Conservation (phyloP, 2,113 vertebrate species). For the Chaenogobius annularis region DNA sequence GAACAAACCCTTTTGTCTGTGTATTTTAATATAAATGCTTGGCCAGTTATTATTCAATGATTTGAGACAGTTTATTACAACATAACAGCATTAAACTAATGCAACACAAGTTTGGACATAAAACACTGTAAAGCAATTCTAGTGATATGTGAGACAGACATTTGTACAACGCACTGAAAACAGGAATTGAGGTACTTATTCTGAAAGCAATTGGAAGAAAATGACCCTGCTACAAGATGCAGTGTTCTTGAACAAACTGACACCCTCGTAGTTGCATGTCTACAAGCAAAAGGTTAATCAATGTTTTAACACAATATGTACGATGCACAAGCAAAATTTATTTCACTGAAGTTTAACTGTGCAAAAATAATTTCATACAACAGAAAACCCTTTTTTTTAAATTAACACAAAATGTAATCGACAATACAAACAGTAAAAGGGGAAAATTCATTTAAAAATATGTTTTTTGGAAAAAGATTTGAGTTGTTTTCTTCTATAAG, state of each 20-base stretch:
- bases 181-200: slow-evolving; percentile 7
- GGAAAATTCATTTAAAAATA: slow-evolving; percentile 47
- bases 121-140: slow-evolving; percentile 58
- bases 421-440: slow-evolving; percentile 66
- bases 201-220: slow-evolving; percentile 28
- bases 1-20: not conserved
- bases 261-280: slow-evolving; percentile 24
- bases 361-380: slow-evolving; percentile 53
- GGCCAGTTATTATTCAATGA: slow-evolving; percentile 11
- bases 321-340: slow-evolving; percentile 59
- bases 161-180: slow-evolving; percentile 57
- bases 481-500: slow-evolving; percentile 44
- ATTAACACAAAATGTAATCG: slow-evolving; percentile 68
- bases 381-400: slow-evolving; percentile 55
- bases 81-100: slow-evolving; percentile 86
- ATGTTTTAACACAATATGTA: slow-evolving; percentile 42
- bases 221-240: slow-evolving; percentile 33
- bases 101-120: slow-evolving; percentile 65
- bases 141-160: slow-evolving; percentile 59
- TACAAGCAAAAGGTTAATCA: slow-evolving; percentile 23
- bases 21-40: not conserved
- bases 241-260: slow-evolving; percentile 28
- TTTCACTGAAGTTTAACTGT: slow-evolving; percentile 39
- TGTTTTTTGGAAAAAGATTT: slow-evolving; percentile 55
- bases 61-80: slow-evolving; percentile 91